Base-by-base conservation (phyloP, 1,140 invertebrate species). In the Helicoverpa zea region DNA sequence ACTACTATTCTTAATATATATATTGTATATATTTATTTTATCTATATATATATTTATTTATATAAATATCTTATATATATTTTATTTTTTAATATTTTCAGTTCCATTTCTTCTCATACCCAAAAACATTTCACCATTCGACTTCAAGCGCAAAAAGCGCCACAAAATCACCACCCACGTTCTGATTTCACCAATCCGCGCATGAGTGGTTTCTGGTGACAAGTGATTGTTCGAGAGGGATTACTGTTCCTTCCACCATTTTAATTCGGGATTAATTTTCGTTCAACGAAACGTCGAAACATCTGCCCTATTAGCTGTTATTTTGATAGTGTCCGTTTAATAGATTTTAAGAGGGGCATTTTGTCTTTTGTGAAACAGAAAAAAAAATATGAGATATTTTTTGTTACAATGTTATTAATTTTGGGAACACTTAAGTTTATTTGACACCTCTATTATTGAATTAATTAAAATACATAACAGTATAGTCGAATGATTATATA, bases 241-340 rank as follows among this genome's bases (percentile, higher is more conserved):
- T 89, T 90, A 89, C 78, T 83, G 82, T 80, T 82, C 84, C 76
- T 84, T 85, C 80, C 81, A 84, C 82, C 73, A 86, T 76, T 85
- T 83, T 86, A 86, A n/a, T 88, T 85, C 81, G 68, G 88, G 90
- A 94, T 94, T 92, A 91, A 92, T 92, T 92, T 90, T 87, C 88
- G 81, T 68, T 81, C 66, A 35, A 88, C 84, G 80, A 82, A 87
- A 86, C 74, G 83, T 80, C 84, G 83, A 82, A 75, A 87, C 92
- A 94, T 94, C 91, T 93, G 92, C 90, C 86, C 82, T 81, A 88
- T 88, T 88, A 86, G 83, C 75, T 64, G 52, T 51, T 74, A 79
- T 47, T 78, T 43, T 58, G 63, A 58, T 79, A 70, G 16, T 77
- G 59, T 43, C 30, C n/a, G 63, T 35, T 68, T 79, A 79, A 79